These are phyloP conservation scores for Rhizomys pruinosus DNA, from an alignment of 2,113 vertebrate species.

Conservation along the genomic window DNA sequence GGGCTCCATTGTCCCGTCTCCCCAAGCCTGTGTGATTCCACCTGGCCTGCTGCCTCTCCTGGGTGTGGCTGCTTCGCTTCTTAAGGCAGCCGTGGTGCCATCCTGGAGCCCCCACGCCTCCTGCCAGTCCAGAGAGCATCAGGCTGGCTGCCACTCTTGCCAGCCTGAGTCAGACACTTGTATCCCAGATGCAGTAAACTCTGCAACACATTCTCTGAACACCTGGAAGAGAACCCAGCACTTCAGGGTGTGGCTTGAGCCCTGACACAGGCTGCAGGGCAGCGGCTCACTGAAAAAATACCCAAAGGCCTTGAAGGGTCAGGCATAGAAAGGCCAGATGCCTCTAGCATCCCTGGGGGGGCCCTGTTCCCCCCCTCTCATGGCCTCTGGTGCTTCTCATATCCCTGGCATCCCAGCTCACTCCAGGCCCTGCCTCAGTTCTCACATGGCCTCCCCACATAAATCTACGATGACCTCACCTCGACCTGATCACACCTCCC, in stretches of 20 bases:
- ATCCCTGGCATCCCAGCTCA: neutral
- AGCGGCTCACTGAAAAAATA: too few relatives aligned
- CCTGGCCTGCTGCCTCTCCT: neutral
- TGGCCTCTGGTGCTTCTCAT: fast-evolving
- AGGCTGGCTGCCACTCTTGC: neutral
- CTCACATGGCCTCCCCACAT: fast-evolving
- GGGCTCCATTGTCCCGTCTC: fast-evolving
- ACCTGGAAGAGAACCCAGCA: neutral
- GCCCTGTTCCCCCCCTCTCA: fast-evolving
- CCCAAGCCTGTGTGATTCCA: neutral
- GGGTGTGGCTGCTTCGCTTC: neutral
- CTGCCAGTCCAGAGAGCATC: neutral
- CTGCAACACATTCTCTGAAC: neutral
- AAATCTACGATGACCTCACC: fast-evolving
- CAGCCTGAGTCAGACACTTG: neutral
- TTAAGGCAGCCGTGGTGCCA: neutral
- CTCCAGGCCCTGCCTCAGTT: fast-evolving
- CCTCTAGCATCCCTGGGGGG: too few relatives aligned
- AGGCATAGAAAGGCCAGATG: fast-evolving
- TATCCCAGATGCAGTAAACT: fast-evolving
- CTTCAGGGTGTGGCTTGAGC: too few relatives aligned
- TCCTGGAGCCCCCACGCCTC: too few relatives aligned
- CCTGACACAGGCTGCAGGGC: neutral
- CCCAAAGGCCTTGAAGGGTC: neutral
- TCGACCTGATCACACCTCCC: neutral